Conservation (phyloP, 1,140 invertebrate species). For the Bombyx mori region ASM3026992v2 NC_085131.1:6863001-6863500, state of each 20-base stretch:
- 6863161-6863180: conserved; percentile 90
- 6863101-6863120: conserved; percentile 86
- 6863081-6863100: conserved; percentile 59
- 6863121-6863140: conserved; percentile 88
- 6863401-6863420: conserved; percentile 56
- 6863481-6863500: conserved; percentile 68
- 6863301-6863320: conserved; percentile 82
- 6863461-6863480: conserved; percentile 66
- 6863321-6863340: conserved; percentile 93
- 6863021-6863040: conserved; percentile 74
- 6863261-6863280: conserved; percentile 83
- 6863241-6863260: conserved; percentile 83
- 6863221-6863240: conserved; percentile 88
- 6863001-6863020: conserved; percentile 64
- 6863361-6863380: conserved; percentile 69
- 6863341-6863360: conserved; percentile 87
- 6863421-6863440: conserved; percentile 64
- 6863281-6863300: conserved; percentile 81
- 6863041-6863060: conserved; percentile 63
- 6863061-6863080: conserved; percentile 61
- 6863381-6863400: conserved; percentile 59
- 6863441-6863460: conserved; percentile 68
- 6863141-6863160: conserved; percentile 97
- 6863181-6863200: conserved; percentile 87
- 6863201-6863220: conserved; percentile 95